Conservation (phyloP, 1,140 invertebrate species). For the Apolygus lucorum region DNA sequence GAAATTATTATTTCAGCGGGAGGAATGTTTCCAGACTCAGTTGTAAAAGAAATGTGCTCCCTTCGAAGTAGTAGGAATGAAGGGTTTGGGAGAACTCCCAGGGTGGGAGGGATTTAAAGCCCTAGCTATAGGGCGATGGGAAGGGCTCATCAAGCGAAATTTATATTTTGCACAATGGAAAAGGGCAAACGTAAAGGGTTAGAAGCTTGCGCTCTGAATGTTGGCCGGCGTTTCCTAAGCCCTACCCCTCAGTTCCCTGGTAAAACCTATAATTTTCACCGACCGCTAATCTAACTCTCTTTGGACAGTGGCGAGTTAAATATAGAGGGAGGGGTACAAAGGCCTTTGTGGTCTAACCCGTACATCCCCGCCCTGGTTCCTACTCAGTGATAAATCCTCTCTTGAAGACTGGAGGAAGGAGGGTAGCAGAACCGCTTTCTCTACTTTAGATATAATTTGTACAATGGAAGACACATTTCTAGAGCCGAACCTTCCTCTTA, state of each 20-base stretch:
- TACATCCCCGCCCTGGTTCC: background rate
- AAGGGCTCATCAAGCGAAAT: slow-evolving; percentile 2
- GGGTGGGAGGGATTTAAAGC: background rate
- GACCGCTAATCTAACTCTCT: slow-evolving; percentile 16
- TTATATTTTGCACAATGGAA: slow-evolving; percentile 15
- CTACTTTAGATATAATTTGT: background rate
- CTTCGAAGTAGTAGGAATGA: background rate
- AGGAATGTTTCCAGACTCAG: too few relatives aligned
- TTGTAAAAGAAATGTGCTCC: background rate
- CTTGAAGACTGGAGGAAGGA: background rate
- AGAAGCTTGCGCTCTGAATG: slow-evolving; percentile 2
- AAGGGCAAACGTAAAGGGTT: background rate
- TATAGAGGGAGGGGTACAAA: slow-evolving; percentile 12
- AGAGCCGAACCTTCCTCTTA: background rate
- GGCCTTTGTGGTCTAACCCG: slow-evolving; percentile 8
- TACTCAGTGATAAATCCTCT: slow-evolving; percentile 2
- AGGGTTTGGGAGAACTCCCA: too few relatives aligned
- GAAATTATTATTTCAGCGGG: too few relatives aligned
- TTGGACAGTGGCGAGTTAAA: slow-evolving; percentile 16
- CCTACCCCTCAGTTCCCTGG: background rate
- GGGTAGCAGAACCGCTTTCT: background rate
- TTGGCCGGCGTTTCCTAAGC: slow-evolving; percentile 10
- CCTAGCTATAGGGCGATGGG: background rate
- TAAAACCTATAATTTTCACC: slow-evolving; percentile 15
- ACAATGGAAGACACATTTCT: background rate